Evolutionary conservation across 2,888 invertebrate species (phyloP).

Genomic region (Acleris emargana): DNA sequence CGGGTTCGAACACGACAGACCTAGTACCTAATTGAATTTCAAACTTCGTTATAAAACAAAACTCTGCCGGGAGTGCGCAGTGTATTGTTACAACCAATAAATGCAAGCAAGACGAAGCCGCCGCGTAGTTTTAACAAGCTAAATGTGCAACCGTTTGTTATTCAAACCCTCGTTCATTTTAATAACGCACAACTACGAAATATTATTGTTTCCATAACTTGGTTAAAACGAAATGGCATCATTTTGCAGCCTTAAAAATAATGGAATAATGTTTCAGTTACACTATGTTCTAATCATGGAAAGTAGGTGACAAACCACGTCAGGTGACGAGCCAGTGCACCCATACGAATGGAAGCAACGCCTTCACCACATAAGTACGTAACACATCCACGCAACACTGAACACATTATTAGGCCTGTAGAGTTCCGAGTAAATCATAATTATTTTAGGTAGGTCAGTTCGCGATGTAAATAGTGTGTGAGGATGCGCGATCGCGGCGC

Average conservation of each 20-base stretch:
- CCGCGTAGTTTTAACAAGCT: slow-evolving; percentile 16
- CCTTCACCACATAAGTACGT: slow-evolving; percentile 61
- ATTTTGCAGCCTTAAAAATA: slow-evolving; percentile 45
- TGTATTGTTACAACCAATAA: slow-evolving; percentile 47
- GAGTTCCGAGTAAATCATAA: slow-evolving; percentile 27
- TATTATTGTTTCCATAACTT: background rate
- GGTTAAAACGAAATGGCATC: slow-evolving; percentile 55
- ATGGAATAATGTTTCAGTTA: slow-evolving; percentile 38
- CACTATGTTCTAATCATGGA: slow-evolving; percentile 62
- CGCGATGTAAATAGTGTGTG: slow-evolving; percentile 45
- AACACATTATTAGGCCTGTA: slow-evolving; percentile 53
- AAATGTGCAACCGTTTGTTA: slow-evolving; percentile 16
- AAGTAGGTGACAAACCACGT: slow-evolving; percentile 67
- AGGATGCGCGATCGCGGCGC: slow-evolving; percentile 56
- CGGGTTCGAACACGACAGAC: slow-evolving; percentile 41
- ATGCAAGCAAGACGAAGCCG: slow-evolving; percentile 38
- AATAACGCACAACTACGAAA: background rate
- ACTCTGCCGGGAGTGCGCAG: slow-evolving; percentile 44
- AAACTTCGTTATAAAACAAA: slow-evolving; percentile 54
- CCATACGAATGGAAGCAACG: slow-evolving; percentile 64
- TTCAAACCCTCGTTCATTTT: background rate
- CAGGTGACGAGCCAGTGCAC: slow-evolving; percentile 68
- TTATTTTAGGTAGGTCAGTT: slow-evolving; percentile 30
- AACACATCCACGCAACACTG: slow-evolving; percentile 67
- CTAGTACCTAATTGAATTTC: slow-evolving; percentile 48